Conservation (phyloP, 2,113 vertebrate species). For the Danio rerio region GRCz12tu NC_133178.1:28116001-28116500, state of each 20-base stretch:
- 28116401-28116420: too few relatives aligned
- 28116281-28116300: neutral
- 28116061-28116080: neutral
- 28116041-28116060: neutral
- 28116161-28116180: conserved; percentile 95
- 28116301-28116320: neutral
- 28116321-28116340: neutral
- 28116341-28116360: neutral
- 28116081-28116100: conserved; percentile 48
- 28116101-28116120: conserved; percentile 85
- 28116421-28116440: too few relatives aligned
- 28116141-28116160: conserved; percentile 84
- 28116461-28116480: too few relatives aligned
- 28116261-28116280: neutral
- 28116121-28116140: conserved; percentile 95
- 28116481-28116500: too few relatives aligned
- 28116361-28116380: too few relatives aligned
- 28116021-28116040: neutral
- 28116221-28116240: conserved; percentile 81
- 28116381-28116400: too few relatives aligned
- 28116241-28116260: conserved; percentile 77
- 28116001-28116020: neutral
- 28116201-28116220: conserved; percentile 83
- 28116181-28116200: conserved; percentile 88
- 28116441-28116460: too few relatives aligned